Evolutionary conservation across 2,113 vertebrate genomes (phyloP).

Genomic region (Cyanoderma ruficeps): DNA sequence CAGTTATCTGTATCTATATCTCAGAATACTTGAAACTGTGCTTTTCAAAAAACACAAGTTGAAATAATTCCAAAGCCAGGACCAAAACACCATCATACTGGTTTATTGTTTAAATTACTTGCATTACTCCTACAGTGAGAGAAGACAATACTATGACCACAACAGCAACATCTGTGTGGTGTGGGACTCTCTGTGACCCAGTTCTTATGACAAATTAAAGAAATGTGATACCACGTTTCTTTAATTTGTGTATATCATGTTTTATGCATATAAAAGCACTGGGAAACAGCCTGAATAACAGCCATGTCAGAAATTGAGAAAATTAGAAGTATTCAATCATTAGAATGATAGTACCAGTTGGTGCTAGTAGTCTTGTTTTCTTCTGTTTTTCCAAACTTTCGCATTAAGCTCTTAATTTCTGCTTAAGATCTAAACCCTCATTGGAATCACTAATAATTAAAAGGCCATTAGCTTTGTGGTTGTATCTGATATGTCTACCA

Average conservation of each 20-base stretch:
- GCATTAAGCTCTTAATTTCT: not conserved
- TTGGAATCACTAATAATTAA: not conserved
- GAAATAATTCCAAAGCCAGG: not conserved
- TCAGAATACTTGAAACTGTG: not conserved
- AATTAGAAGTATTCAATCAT: not conserved
- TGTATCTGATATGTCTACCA: not conserved
- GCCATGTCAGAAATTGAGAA: not conserved
- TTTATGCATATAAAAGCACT: not conserved
- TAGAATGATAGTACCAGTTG: not conserved
- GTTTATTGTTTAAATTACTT: not conserved
- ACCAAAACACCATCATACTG: not conserved
- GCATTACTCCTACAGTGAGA: not conserved
- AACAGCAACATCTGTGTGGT: not conserved
- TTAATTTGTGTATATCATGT: not conserved
- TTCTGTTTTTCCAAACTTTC: not conserved
- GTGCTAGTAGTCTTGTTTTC: not conserved
- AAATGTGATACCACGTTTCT: not conserved
- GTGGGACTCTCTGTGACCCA: not conserved
- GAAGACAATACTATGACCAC: not conserved
- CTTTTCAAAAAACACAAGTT: not conserved
- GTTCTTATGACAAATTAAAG: fast-evolving
- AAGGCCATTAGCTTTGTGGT: not conserved
- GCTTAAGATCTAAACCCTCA: not conserved
- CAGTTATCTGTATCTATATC: not conserved
- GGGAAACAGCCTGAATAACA: not conserved